Base-by-base conservation (phyloP, 1,140 invertebrate species). In the Charaxes varanes region DNA sequence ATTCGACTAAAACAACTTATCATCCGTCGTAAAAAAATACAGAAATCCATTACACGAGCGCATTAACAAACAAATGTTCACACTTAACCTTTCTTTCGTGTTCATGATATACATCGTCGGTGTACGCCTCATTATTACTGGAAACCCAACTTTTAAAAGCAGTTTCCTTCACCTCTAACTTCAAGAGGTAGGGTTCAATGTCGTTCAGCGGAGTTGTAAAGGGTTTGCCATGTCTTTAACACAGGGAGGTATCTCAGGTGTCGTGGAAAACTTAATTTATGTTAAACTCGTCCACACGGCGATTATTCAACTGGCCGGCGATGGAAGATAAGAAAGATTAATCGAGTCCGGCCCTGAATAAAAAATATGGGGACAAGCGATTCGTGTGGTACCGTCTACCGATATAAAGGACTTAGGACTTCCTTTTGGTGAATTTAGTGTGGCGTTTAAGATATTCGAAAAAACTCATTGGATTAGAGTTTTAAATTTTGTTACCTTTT, bases 31-130 rank as follows among this genome's bases (percentile, higher is more conserved):
- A 62, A 56, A 66, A 73, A 62, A 63, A 55, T n/a, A 49, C 57
- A 69, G 48, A 58, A 70, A 62, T 63, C 61, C 62, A 65, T 66
- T 65, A 71, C 53, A 62, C 48, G 41, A 58, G 59, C 43, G 65
- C 70, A 76, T 80, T 77, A 76, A 77, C 72, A 73, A 74, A 80
- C 76, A 80, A 80, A 77, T 77, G 76, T 80, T 77, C 66, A 77
- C 76, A 80, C 76, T 80, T 80, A 77, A 80, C 70, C 72, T 80
- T 70, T 73, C 69, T 74, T 66, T 66, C 57, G 51, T 51, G 40
- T 52, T 46, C 51, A 47, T 51, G 71, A 76, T 76, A 72, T 72
- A 62, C 59, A 76, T 76, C 71, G 68, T 59, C 58, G 37, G 48
- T 58, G 62, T 67, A 68, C 60, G 58, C 50, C 63, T 80, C 70